Conservation (phyloP, 35 echinoderm and acorn worm species). For the Apostichopus japonicus region DNA sequence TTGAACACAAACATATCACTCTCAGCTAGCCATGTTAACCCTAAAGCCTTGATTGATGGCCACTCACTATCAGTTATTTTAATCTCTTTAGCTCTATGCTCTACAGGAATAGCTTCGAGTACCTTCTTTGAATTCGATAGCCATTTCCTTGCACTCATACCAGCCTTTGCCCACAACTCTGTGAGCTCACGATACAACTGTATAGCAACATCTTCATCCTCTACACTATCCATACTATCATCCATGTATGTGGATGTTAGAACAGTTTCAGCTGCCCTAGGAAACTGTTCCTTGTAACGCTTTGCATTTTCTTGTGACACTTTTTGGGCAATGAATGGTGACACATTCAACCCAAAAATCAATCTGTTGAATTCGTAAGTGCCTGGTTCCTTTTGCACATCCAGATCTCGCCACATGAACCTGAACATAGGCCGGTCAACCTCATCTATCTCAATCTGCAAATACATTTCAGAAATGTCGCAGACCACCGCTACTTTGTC, state of each 20-base stretch:
- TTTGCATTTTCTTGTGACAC: constrained; percentile 53
- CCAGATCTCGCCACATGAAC: constrained; percentile 62
- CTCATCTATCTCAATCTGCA: constrained; percentile 20
- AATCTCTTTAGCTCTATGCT: constrained; percentile 37
- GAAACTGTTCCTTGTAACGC: neutral
- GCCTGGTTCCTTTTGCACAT: constrained; percentile 8
- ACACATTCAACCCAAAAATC: constrained; percentile 49
- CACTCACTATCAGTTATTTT: constrained; percentile 30
- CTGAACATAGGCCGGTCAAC: constrained; percentile 31
- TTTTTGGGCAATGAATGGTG: constrained; percentile 45
- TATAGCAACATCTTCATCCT: no score
- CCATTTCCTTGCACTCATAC: constrained; percentile 44
- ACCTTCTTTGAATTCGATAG: constrained; percentile 43
- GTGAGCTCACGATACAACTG: no score
- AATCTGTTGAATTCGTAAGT: constrained; percentile 51
- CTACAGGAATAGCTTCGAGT: constrained; percentile 21
- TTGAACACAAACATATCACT: no score
- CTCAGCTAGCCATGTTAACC: constrained; percentile 27
- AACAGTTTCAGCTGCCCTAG: constrained; percentile 45
- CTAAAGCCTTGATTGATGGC: constrained; percentile 55
- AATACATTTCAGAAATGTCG: constrained; percentile 59
- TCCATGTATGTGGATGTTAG: constrained; percentile 42
- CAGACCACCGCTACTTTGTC: constrained; percentile 53
- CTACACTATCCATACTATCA: no score
- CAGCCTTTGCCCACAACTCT: constrained; percentile 6